Evolutionary conservation across 2,797 vertebrate species (phyloP).

Genomic region (Masticophis lateralis): DNA sequence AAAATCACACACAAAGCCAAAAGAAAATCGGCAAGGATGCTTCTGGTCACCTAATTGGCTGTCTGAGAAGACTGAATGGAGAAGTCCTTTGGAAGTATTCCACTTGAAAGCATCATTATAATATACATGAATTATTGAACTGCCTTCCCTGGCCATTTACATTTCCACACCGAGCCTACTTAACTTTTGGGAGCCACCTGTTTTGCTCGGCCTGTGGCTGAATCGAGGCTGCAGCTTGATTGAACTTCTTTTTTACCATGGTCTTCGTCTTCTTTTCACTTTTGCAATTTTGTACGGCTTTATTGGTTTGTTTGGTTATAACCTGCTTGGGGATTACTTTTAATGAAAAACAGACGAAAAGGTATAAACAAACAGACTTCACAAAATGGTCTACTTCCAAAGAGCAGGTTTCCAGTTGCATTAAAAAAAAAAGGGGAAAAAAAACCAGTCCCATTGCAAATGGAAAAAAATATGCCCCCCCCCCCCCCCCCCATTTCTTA

Average conservation of each 20-base stretch:
- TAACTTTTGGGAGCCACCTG: not conserved
- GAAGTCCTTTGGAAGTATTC: not conserved
- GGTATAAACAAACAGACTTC: not conserved
- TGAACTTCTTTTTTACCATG: not conserved
- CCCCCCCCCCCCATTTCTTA: accelerated
- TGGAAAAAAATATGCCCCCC: not conserved
- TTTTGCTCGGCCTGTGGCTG: not conserved
- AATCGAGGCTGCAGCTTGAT: not conserved
- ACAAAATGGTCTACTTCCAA: not conserved
- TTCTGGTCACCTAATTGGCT: not conserved
- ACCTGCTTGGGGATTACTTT: not conserved
- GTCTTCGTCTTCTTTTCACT: not conserved
- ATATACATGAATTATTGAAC: not conserved
- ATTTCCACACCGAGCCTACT: not conserved
- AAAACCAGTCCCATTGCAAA: not conserved
- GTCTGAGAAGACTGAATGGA: not conserved
- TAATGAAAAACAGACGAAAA: not conserved
- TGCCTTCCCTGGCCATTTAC: not conserved
- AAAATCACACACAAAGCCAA: not conserved
- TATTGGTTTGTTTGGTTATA: not conserved
- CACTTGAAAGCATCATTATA: not conserved
- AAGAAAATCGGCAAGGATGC: not conserved
- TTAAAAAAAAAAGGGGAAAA: not conserved
- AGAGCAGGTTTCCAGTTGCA: not conserved
- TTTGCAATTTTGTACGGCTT: not conserved